These are phyloP conservation scores for rat (Rattus norvegicus) DNA, from an alignment of 2,113 vertebrate species.

Conservation along the genomic window GRCr8 NC_086028.1:66824501-66825000, in stretches of 20 bases:
- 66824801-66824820: background rate
- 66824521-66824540: background rate
- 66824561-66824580: background rate
- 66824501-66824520: background rate
- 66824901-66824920: background rate
- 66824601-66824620: background rate
- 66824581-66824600: background rate
- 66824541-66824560: background rate
- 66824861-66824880: constrained; percentile 51
- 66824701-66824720: background rate
- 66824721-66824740: background rate
- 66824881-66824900: constrained; percentile 39
- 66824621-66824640: background rate
- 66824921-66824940: background rate
- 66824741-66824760: too few species aligned
- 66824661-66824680: background rate
- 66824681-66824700: background rate
- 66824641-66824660: background rate
- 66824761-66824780: background rate
- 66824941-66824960: constrained; percentile 44
- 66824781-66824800: background rate
- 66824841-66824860: constrained; percentile 57
- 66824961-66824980: constrained; percentile 2
- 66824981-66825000: background rate
- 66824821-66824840: constrained; percentile 46